Base-by-base conservation (phyloP, 1,140 invertebrate genomes). In the Leptinotarsa texana region DNA sequence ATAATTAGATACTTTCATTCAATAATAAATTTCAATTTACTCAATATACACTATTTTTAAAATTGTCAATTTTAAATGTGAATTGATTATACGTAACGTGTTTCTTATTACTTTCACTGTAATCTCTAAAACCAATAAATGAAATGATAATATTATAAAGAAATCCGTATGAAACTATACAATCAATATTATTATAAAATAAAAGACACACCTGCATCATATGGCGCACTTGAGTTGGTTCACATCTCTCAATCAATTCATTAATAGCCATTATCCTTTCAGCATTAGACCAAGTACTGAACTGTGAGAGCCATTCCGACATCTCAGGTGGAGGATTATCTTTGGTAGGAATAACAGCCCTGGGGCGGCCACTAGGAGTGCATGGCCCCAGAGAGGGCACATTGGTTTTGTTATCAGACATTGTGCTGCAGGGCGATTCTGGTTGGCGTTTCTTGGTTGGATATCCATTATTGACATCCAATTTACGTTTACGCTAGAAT, bases 211-310 rank as follows among this genome's bases (percentile, higher is more conserved):
- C 71, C 33, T 73, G 71, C 71, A 73, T 98, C 93, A 98, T 95
- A 84, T 97, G 93, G 61, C 96, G 91, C 2, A 98, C 95, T 88
- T 98, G 95, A 49, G 94, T 94, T 6, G 95, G 92, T 79, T 97
- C 94, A 87, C 96, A 78, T 68, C 76, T 69, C 66, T 92, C 92
- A 69, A 99, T 96, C 63, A 99, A 87, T 76, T 94, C 92, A 85
- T 97, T 95, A 47, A 99, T 91, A 1, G 96, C 97, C 80, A 94
- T 86, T 80, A 97, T 89, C 77, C 96, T 89, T 85, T 98, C 96
- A 0, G 92, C 91, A 84, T 97, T 94, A 27, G 92, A 93, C 96
- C 96, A 98, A 85, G 94, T 93, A 89, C 91, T 91, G 86, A 91
- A 95, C 83, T 92, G 92, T 75, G 89, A 83, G 72, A 95, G 84